A percentile compares a stretch with the other conserved stretches of the same genome.
These are phyloP conservation scores for Dendrocincla fuliginosa DNA, from an alignment of 2,797 vertebrate genomes.

Conservation along the genomic window DNA sequence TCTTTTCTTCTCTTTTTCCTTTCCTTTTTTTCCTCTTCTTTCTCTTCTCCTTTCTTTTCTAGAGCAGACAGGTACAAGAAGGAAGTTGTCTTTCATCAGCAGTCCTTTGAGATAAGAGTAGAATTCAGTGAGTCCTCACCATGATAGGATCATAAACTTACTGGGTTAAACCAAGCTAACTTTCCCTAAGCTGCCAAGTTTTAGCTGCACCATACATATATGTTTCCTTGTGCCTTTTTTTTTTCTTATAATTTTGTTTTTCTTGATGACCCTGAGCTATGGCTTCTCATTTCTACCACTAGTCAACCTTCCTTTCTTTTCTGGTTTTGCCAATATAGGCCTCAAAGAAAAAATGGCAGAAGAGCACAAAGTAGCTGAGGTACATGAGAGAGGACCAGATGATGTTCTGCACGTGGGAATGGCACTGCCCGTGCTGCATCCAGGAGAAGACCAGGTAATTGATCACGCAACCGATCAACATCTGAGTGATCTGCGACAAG, in stretches of 20 bases:
- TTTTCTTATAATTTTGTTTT: conserved; percentile 70
- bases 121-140: conserved; percentile 78
- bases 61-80: conserved; percentile 68
- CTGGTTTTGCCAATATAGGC: conserved; percentile 91
- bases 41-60: conserved; percentile 42
- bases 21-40: background rate
- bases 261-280: conserved; percentile 81
- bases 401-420: conserved; percentile 96
- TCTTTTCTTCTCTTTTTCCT: background rate
- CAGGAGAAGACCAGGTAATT: conserved; percentile 98
- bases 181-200: conserved; percentile 77
- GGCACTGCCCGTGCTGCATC: conserved; percentile 97
- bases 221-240: conserved; percentile 83
- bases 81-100: conserved; percentile 65
- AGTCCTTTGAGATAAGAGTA: conserved; percentile 73
- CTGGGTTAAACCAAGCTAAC: conserved; percentile 75
- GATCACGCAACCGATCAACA: conserved; percentile 94
- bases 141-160: conserved; percentile 81
- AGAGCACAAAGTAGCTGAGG: conserved; percentile 99
- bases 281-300: conserved; percentile 79
- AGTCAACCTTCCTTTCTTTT: conserved; percentile 77
- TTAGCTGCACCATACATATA: conserved; percentile 77
- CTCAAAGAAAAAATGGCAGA: conserved; percentile 97
- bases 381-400: conserved; percentile 99
- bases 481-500: conserved; percentile 97